Conservation (phyloP, 2,797 vertebrate genomes). For the Arctocebus calabarensis region DNA sequence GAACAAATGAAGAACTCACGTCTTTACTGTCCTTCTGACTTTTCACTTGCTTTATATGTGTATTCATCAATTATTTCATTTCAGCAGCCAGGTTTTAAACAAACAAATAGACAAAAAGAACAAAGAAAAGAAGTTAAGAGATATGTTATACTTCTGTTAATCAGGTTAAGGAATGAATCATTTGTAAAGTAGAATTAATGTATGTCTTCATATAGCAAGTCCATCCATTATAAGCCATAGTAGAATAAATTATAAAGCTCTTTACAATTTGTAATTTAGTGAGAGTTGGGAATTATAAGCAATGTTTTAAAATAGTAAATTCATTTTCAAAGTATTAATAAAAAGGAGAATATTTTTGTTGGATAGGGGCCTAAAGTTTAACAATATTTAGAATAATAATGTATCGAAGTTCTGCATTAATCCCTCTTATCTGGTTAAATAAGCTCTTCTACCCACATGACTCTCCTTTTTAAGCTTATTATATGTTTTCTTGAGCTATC, state of each 20-base stretch:
- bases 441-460: not conserved
- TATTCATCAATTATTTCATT: not conserved
- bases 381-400: not conserved
- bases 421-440: not conserved
- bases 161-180: not conserved
- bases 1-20: not conserved
- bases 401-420: not conserved
- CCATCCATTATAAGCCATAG: not conserved
- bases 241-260: not conserved
- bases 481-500: not conserved
- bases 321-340: not conserved
- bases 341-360: not conserved
- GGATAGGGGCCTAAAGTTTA: not conserved
- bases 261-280: not conserved
- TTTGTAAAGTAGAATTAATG: not conserved
- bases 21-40: not conserved
- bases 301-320: not conserved
- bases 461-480: constrained; percentile 15
- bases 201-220: not conserved
- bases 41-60: not conserved
- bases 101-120: not conserved
- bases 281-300: not conserved
- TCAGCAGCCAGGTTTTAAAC: not conserved
- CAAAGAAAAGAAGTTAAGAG: constrained; percentile 6
- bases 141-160: not conserved